Evolutionary conservation across 2,113 vertebrate species (phyloP).

Genomic region (Apodemus speciosus): DNA sequence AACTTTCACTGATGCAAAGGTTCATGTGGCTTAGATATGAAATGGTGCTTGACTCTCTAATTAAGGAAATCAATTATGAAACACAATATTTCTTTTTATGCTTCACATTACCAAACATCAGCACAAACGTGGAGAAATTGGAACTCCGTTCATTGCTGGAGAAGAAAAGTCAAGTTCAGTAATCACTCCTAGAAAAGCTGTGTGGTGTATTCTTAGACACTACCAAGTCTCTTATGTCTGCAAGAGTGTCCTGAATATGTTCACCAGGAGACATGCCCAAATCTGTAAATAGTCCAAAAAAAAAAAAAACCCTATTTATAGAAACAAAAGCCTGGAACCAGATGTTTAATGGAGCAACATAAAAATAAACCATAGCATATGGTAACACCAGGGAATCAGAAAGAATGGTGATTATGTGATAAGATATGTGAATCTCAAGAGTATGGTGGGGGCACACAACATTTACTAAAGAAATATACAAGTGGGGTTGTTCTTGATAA

Average conservation of each 20-base stretch:
- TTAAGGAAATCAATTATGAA: not conserved
- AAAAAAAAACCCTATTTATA: not conserved
- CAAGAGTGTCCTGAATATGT: not conserved
- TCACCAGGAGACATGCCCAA: not conserved
- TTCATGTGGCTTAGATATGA: not conserved
- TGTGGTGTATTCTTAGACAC: not conserved
- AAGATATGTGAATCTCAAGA: not conserved
- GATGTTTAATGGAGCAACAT: not conserved
- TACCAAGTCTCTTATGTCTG: not conserved
- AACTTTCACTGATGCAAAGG: constrained; percentile 32
- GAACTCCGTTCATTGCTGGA: not conserved
- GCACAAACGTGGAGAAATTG: not conserved
- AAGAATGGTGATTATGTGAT: not conserved
- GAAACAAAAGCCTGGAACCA: not conserved
- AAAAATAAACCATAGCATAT: not conserved
- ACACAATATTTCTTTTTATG: constrained; percentile 1
- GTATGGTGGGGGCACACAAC: not conserved
- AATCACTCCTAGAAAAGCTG: not conserved
- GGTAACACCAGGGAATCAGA: not conserved
- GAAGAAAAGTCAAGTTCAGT: not conserved
- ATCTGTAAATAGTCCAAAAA: not conserved
- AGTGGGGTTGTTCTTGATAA: not conserved
- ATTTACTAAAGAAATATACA: not conserved
- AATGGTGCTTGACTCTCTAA: constrained; percentile 29
- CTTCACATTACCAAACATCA: not conserved